A percentile compares a stretch with the other conserved stretches of the same genome.
Conservation (phyloP, 1,140 invertebrate genomes). For the Diabrotica undecimpunctata region DNA sequence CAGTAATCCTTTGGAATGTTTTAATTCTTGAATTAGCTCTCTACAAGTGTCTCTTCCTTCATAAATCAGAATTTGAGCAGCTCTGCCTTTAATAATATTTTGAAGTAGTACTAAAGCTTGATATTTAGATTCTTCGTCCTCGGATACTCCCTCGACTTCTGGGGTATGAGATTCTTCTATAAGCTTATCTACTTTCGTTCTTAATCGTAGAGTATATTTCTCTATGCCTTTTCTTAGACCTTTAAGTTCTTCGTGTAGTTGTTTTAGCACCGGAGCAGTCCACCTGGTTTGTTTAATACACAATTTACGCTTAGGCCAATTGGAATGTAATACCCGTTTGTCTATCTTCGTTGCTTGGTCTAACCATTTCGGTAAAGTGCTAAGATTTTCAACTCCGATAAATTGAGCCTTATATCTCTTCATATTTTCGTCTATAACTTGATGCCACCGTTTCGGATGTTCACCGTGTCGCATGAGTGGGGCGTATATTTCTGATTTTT, state of each 20-base stretch:
- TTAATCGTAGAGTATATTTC: slow-evolving; percentile 25
- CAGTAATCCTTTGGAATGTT: slow-evolving; percentile 60
- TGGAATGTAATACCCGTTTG: slow-evolving; percentile 12
- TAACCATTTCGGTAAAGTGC: slow-evolving; percentile 42
- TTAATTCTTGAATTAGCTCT: slow-evolving; percentile 66
- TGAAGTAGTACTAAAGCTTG: slow-evolving; percentile 61
- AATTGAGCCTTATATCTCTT: slow-evolving; percentile 47
- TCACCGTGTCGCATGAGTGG: slow-evolving; percentile 53
- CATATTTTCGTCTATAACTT: slow-evolving; percentile 50
- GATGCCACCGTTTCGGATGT: slow-evolving; percentile 49
- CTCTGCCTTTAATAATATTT: slow-evolving; percentile 62
- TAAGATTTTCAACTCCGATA: slow-evolving; percentile 40
- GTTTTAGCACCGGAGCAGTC: slow-evolving; percentile 57
- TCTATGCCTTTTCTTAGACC: slow-evolving; percentile 44
- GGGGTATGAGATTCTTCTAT: slow-evolving; percentile 51
- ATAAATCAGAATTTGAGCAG: slow-evolving; percentile 68
- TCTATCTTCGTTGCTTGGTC: slow-evolving; percentile 36
- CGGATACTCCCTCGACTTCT: slow-evolving; percentile 50
- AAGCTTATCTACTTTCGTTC: slow-evolving; percentile 23
- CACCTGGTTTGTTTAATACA: slow-evolving; percentile 60
- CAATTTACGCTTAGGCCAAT: slow-evolving; percentile 42
- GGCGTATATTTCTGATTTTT: slow-evolving; percentile 52
- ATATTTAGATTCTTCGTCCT: slow-evolving; percentile 55
- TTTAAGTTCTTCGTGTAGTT: slow-evolving; percentile 57
- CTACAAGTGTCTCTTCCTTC: slow-evolving; percentile 63